Conservation (phyloP, 2,113 vertebrate species). For the Osmerus eperlanus region DNA sequence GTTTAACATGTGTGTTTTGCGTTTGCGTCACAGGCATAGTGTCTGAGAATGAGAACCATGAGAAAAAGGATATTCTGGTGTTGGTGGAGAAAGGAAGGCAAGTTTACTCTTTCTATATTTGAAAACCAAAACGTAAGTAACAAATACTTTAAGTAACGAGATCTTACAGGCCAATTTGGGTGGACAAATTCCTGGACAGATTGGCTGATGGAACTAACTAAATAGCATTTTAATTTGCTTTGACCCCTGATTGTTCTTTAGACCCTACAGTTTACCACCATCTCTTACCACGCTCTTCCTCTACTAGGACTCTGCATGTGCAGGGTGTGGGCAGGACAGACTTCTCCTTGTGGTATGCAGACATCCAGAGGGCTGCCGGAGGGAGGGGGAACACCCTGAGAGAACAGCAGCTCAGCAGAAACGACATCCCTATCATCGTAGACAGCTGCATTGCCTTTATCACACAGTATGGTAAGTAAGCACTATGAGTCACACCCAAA, state of each 20-base stretch:
- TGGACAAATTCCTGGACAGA: no score
- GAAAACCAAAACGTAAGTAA: no score
- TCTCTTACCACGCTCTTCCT: neutral
- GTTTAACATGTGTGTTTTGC: neutral
- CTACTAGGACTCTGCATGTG: conserved; percentile 86
- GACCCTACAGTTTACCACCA: no score
- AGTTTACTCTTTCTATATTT: conserved; percentile 32
- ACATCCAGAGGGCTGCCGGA: conserved; percentile 85
- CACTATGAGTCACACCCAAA: no score
- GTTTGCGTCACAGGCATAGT: conserved; percentile 73
- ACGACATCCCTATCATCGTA: conserved; percentile 94
- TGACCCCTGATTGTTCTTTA: no score
- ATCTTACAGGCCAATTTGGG: no score
- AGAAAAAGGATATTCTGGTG: conserved; percentile 91
- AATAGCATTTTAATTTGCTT: no score
- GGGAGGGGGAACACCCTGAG: conserved; percentile 84
- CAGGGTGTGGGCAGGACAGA: conserved; percentile 82
- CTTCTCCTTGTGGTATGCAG: conserved; percentile 81
- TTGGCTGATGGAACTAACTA: no score
- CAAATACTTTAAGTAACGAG: no score
- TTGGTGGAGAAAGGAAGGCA: conserved; percentile 95
- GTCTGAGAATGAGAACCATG: conserved; percentile 76
- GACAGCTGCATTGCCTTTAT: conserved; percentile 97
- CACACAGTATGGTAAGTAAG: conserved; percentile 86
- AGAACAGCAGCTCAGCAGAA: conserved; percentile 93